Evolutionary conservation across 2,797 vertebrate species (phyloP).

Genomic region (Brachyrhaphis roseni): DNA sequence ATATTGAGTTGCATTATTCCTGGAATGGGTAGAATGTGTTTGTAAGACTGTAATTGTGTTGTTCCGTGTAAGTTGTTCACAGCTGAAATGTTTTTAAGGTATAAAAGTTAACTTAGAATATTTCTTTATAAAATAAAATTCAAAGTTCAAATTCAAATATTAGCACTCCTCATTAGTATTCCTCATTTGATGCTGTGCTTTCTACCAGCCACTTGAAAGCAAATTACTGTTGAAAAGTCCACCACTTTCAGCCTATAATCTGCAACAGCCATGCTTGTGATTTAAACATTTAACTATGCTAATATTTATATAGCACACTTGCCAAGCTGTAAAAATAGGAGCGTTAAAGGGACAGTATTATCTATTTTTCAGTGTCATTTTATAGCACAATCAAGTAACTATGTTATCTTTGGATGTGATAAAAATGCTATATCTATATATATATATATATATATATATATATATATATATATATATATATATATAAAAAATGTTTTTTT

Average conservation of each 20-base stretch:
- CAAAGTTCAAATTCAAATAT: conserved; percentile 51
- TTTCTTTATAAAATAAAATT: conserved; percentile 40
- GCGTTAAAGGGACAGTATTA: conserved; percentile 15
- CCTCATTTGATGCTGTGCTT: conserved; percentile 63
- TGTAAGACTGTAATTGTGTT: background rate
- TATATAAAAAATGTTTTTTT: too few relatives aligned
- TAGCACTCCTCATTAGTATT: conserved; percentile 68
- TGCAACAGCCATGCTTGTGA: conserved; percentile 56
- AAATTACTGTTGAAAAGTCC: conserved; percentile 73
- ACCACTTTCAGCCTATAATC: conserved; percentile 66
- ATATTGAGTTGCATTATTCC: background rate
- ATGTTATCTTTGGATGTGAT: too few relatives aligned
- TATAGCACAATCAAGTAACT: too few relatives aligned
- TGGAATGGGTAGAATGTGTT: background rate
- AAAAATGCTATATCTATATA: too few relatives aligned
- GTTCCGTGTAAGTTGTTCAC: background rate
- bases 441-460: too few relatives aligned
- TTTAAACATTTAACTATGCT: conserved; percentile 52
- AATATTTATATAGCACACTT: conserved; percentile 45
- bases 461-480: too few relatives aligned
- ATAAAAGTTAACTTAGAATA: conserved; percentile 13
- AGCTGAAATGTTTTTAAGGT: conserved; percentile 6
- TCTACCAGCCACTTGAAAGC: conserved; percentile 72
- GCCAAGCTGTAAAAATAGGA: conserved; percentile 33
- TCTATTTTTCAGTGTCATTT: too few relatives aligned